These are phyloP conservation scores for Bellardia pandia DNA, from an alignment of 2,888 invertebrate species.

Conservation along the genomic window DNA sequence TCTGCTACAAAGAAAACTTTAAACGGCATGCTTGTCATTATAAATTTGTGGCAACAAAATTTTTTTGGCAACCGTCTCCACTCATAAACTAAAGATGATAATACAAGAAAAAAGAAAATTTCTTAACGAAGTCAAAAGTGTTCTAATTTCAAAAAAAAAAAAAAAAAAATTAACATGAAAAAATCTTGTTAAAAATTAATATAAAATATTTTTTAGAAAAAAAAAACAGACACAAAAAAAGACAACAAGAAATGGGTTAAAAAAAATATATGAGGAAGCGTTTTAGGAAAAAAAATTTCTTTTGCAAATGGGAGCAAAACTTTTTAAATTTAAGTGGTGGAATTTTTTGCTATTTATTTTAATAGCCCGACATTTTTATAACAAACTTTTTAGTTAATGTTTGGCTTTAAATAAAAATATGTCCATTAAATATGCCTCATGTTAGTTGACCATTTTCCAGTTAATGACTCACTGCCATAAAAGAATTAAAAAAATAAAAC, in stretches of 20 bases:
- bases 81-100: neutral
- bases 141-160: conserved; percentile 59
- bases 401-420: neutral
- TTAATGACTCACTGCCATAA: conserved; percentile 41
- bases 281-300: neutral
- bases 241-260: conserved; percentile 53
- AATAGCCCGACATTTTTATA: no score
- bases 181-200: conserved; percentile 65
- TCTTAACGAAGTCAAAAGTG: conserved; percentile 65
- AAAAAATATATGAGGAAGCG: conserved; percentile 28
- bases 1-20: conserved; percentile 6
- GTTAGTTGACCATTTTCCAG: conserved; percentile 40
- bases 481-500: neutral
- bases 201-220: conserved; percentile 24
- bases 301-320: no score
- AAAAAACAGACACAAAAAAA: neutral
- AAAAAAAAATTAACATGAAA: conserved; percentile 38
- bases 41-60: conserved; percentile 50
- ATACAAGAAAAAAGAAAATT: neutral
- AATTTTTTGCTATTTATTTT: neutral
- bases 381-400: neutral
- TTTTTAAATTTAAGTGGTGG: neutral
- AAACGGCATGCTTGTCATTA: conserved; percentile 70
- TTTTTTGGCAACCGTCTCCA: conserved; percentile 64
- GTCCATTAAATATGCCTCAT: conserved; percentile 36